Evolutionary conservation across 1,140 invertebrate genomes (phyloP), one percentile per base, ranked within the genome.

Genomic region (Drosophila funebris): DNA sequence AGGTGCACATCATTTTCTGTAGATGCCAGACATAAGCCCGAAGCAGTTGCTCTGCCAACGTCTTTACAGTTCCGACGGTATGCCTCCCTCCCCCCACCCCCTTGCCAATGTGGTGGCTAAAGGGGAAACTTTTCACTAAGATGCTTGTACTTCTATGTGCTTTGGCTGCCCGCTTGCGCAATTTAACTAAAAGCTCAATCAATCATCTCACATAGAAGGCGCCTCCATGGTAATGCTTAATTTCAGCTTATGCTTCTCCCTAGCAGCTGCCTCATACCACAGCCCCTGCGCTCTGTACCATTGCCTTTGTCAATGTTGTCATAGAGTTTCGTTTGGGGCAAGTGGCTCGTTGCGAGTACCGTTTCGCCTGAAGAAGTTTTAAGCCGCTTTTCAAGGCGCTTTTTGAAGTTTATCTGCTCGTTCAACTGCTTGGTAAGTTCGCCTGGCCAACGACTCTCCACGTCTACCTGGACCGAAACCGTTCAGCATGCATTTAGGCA

Each of bases 141-240:
- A 53, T 31, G 53, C 71, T 62, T 63, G 58, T 73, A 69, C 43
- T 53, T 29, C 31, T 36, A 48, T 46, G 53, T 39, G 73, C 69
- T 76, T 76, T 64, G 33, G 58, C 37, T 75, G 61, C 56, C 64
- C 79, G 57, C 41, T 83, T 62, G 72, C 66, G 67, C 80, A 84
- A 84, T 84, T 84, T 84, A 84, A 78, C 80, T 84, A 78, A 84
- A 79, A 84, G 80, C 80, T 83, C 76, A 84, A 84, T 84, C 80
- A 84, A 84, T 84, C 80, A 84, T 84, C 76, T 66, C 61, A 37
- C 48, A 68, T 43, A 68, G 76, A 36, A 48, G 54, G 58, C 71
- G 60, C 63, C 72, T 61, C 72, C 76, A 75, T 68, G 73, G 80
- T 53, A 73, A 72, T 83, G 56, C 76, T 84, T 84, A 71, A 82